Base-by-base conservation (phyloP, 2,888 invertebrate species). In the Oscheius sp. region DNA sequence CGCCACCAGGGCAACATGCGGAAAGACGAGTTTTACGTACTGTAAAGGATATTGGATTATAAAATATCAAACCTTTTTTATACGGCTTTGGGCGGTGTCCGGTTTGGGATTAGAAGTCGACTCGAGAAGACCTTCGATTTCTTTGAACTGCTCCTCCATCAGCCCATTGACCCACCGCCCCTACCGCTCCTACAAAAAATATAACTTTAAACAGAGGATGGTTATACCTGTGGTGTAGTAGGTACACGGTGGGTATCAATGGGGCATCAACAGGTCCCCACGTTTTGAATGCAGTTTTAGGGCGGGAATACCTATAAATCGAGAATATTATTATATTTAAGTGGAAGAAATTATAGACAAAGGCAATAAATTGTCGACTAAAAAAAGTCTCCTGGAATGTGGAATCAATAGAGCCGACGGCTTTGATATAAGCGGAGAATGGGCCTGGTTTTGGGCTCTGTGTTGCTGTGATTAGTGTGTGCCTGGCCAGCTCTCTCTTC, bases 1-100 rank as follows among this genome's bases (percentile, higher is more conserved):
- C 64, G 79, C 73, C 59, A 88, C 88, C 52, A 88, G 85, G 7
- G 82, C 86, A 64, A 88, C 85, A 76, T 88, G 88, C n/a, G 88
- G 88, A 46, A 85, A 77, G 45, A 85, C 82, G 69, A 88, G 81
- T 59, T 85, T 84, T 35, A 79, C 79, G 73, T 87, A 88, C 87
- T 86, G 74, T 68, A 86, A 58, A 12, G 21, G n/a, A n/a, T 5
- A 23, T 2, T 3, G 5, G 35, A 23, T 58, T 9, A 9, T 35
- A 6, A 9, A 35, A 35, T 6, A 35, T 35, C 35, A 35, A 12
- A 68, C 72, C 66, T 73, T 72, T 58, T 69, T 73, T 35, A 73
- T 56, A 9, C 71, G 71, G 53, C 41, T 59, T 25, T 63, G 64
- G 46, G 72, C 66, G 66, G 61, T 72, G 72, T 66, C 59, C 27